Evolutionary conservation across 2,888 invertebrate species (phyloP), one percentile per base, ranked within the genome.

Genomic region (Dorcus parallelipipedus): DNA sequence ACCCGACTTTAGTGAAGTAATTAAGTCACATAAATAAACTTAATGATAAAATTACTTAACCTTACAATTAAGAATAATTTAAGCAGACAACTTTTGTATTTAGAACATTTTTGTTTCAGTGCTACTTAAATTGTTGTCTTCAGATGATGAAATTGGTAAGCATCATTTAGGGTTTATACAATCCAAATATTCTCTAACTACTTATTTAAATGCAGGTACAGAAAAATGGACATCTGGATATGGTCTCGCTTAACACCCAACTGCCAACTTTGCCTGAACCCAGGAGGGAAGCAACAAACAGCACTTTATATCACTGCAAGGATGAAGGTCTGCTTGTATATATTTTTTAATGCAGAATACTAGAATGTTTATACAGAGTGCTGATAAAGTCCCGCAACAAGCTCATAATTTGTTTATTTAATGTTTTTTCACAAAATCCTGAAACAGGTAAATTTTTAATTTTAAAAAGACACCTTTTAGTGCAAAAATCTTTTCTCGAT

Each of bases 281-380:
- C 78, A 2, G 81, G 77, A 59, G 76, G 79, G 53, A 80, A 77
- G 64, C 79, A 5, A 75, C 79, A 0, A 79, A 78, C 59, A 77
- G 72, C 56, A 80, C 82, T 1, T 68, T 83, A 6, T 73, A 76
- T 1, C 77, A 81, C 39, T 85, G 84, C 68, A 80, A 72, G 67
- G 80, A 82, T 78, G 72, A 80, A 62, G 76, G 83, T 82, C 67
- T 68, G 79, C 56, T 62, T 47, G 38, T 49, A 57, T 43, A 23
- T 38, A 17, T 51, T 38, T 20, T 20, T 20, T 2, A 20, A 20
- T 20, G 20, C 53, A 38, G 14, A 42, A 39, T 38, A 48, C 20
- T 23, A 38, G 17, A 26, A 39, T 41, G n/a, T 23, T 9, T n/a
- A 7, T n/a, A n/a, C n/a, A n/a, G n/a, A n/a, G n/a, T n/a, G n/a